Base-by-base conservation (phyloP, 2,797 vertebrate species). In the Dendrocincla tyrannina region DNA sequence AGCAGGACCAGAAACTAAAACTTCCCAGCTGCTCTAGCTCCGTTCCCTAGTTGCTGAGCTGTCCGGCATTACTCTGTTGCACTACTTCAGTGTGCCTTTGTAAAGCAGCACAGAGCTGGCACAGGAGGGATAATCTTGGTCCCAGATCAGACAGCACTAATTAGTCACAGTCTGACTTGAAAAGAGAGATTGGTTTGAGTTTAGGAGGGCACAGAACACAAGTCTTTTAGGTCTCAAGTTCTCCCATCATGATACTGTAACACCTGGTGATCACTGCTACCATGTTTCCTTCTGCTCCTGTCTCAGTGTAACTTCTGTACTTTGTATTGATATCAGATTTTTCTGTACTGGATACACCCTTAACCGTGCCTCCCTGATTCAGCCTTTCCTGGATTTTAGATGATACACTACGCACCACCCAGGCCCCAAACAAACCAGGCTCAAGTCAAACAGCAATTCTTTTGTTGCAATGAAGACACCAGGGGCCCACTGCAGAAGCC, bases 1-100 rank as follows among this genome's bases (percentile, higher is more conserved):
- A 79, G 58, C 82, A 87, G 52, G 52, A 89, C 18, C 33, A 92
- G 68, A 91, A 87, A 93, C 25, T 27, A 88, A 91, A 91, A 89
- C 49, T 67, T 89, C 63, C 53, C 91, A 89, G 67, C 64, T 89
- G 56, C 49, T 94, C 28, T 32, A 76, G 63, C 47, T 41, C 24
- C 16, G 44, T 33, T 78, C 30, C n/a, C 28, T 64, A 55, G 49
- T 15, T 77, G 56, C 46, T 7, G 41, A 56, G 46, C 18, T 75
- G 58, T 69, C 50, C 2, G 0, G 46, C 66, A 75, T 52, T 60
- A 35, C 27, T 69, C 59, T 49, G 19, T 37, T 5, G 3, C 23
- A 41, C 28, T 33, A 20, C 28, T 58, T 67, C 75, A 53, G 28
- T 1, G 30, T 35, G 84, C 20, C 22, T 70, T 46, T 60, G 68